phyloP scores from a whole-genome alignment of 2,113 vertebrate genomes.

The Aleadryas rufinucha region DNA sequence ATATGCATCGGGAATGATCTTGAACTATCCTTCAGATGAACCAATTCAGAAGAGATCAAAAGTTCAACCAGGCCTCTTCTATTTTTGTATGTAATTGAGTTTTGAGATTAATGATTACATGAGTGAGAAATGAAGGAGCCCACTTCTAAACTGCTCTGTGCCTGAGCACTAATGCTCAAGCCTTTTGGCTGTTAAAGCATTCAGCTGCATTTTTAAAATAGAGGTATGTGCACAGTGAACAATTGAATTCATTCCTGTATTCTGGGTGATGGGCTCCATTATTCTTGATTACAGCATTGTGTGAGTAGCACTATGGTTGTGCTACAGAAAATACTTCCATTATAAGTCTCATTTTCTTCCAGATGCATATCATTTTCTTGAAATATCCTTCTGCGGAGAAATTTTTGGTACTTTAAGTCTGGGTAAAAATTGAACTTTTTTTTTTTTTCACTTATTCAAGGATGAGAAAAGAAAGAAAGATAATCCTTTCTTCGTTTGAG shows the following conservation, averaged over 20 bases:
- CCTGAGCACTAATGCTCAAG: background rate
- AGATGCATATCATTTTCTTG: slow-evolving; percentile 29
- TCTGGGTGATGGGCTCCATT: background rate
- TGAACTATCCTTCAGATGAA: background rate
- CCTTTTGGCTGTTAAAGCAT: slow-evolving; percentile 9
- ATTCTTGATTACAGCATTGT: slow-evolving; percentile 54
- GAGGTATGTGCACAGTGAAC: background rate
- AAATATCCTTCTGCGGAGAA: background rate
- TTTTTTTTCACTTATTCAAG: background rate
- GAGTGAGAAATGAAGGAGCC: background rate
- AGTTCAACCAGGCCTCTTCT: background rate
- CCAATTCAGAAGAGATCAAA: background rate
- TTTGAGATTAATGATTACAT: slow-evolving; percentile 37
- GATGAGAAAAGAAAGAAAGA: background rate
- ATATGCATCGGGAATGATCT: fast-evolving
- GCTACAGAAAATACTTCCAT: slow-evolving; percentile 43
- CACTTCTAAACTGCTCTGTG: background rate
- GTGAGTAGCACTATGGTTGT: background rate
- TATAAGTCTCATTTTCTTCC: slow-evolving; percentile 31
- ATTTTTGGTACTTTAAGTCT: background rate
- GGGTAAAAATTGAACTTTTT: background rate
- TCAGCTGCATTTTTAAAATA: slow-evolving; percentile 8
- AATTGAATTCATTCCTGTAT: slow-evolving; percentile 7
- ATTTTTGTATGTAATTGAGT: background rate
- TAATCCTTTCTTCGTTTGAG: background rate